Base-by-base conservation (phyloP, 2,888 invertebrate genomes). In the Agapostemon virescens region DNA sequence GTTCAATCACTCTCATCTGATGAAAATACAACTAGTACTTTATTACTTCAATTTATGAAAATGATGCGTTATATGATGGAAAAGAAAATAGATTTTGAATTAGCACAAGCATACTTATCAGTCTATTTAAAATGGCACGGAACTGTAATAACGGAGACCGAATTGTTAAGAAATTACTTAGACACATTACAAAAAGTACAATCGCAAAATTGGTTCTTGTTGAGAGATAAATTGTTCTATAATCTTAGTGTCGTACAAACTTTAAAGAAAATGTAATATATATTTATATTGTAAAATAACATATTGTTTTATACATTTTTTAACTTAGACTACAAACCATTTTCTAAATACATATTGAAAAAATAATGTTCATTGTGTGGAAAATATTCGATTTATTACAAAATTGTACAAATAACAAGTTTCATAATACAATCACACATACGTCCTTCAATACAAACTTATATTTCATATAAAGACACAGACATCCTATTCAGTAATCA, bases 21-120 rank as follows among this genome's bases (percentile, higher is more conserved):
- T 75, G 94, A 94, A 0, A 97, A 96, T 7, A 97, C 96, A 0
- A 95, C 96, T 0, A 89, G 94, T 9, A 93, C 94, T 40, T 93
- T 97, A 0, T 95, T 98, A 95, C 92, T 95, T 45, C 95, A 96
- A 86, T 98, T 98, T 93, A 93, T 98, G 74, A 94, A 95, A 87
- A 95, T 97, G 93, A 93, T 98, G 33, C 93, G 95, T 76, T 93
- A 93, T 75, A 95, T 96, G 94, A 93, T 99, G 52, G 93, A 94
- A 85, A 95, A 95, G 2, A 97, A 97, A 89, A 94, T 92, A 82
- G 95, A 98, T 93, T 99, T 98, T 93, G 99, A 99, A 93, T 93
- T 98, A 74, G 96, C 96, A 0, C 97, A 98, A 91, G 96, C 98
- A 0, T 99, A 98, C 93, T 94, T 99, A 79, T 96, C 96, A 66